Base-by-base conservation (phyloP, 2,888 invertebrate genomes). In the Sepioteuthis lessoniana region DNA sequence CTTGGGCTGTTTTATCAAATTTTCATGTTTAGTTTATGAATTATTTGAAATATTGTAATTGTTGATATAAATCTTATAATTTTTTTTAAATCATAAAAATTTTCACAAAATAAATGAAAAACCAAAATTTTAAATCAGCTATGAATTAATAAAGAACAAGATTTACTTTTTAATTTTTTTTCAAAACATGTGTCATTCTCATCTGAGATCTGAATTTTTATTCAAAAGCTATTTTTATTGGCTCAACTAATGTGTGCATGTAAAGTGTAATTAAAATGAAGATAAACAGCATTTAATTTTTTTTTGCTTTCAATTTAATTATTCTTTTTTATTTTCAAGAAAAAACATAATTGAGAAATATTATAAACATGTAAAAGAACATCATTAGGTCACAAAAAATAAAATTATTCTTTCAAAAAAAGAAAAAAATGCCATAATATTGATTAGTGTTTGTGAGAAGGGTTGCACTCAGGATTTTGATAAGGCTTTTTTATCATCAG, bases 231-330 rank as follows among this genome's bases (percentile, higher is more conserved):
- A 55, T 55, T 55, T 55, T 55, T 55, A 21, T 55, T 55, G 25
- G 76, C 76, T 76, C 76, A 35, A 35, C 35, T 13, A 19, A 35
- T n/a, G n/a, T 76, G 13, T 10, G 35, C 76, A 76, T 76, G 76
- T 76, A n/a, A 76, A 76, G n/a, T 76, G n/a, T n/a, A 76, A 76
- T 76, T 35, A 76, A 35, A 76, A 76, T 76, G n/a, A 76, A 76
- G n/a, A n/a, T 10, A 76, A 76, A 76, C 8, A n/a, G 76, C 76
- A 16, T 76, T 76, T 35, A 76, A 76, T 76, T 16, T n/a, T n/a
- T n/a, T 76, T 13, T 76, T 35, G 10, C n/a, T 2, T 25, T 76
- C 35, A n/a, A n/a, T 35, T n/a, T n/a, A n/a, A 76, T 76, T 16
- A 10, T 76, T n/a, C 35, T 16, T 76, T n/a, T n/a, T 10, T 13